A percentile compares a stretch with the other conserved stretches of the same genome.
Conservation (phyloP, 1,140 invertebrate genomes). For the Drosophila sturtevanti region DNA sequence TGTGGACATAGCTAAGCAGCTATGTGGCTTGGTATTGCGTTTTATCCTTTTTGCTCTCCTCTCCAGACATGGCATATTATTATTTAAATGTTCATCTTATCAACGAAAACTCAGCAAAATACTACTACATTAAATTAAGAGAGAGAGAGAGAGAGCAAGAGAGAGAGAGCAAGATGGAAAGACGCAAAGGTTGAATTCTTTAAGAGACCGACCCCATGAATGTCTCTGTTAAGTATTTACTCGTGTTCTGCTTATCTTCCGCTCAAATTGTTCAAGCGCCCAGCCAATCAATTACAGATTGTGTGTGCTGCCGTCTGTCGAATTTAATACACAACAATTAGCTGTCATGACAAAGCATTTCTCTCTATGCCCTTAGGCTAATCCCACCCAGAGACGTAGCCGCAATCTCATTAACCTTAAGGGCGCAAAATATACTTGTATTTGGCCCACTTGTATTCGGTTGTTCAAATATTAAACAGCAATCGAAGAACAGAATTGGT, state of each 20-base stretch:
- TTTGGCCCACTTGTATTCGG: not conserved
- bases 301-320: conserved; percentile 6
- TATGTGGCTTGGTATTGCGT: not conserved
- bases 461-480: not conserved
- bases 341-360: conserved; percentile 22
- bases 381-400: conserved; percentile 2
- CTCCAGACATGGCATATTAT: not conserved
- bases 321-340: conserved; percentile 22
- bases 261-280: not conserved
- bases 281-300: conserved; percentile 16
- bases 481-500: no score
- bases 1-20: conserved; percentile 34
- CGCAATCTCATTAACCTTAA: not conserved
- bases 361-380: not conserved
- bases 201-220: conserved; percentile 1
- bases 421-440: not conserved
- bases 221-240: not conserved
- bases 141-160: not conserved
- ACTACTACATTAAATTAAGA: not conserved
- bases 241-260: conserved; percentile 2
- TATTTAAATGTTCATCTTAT: conserved; percentile 8
- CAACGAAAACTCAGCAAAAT: not conserved
- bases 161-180: no score
- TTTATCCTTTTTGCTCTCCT: no score
- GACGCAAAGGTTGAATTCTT: not conserved